Base-by-base conservation (phyloP, 2,888 invertebrate species). In the Aquatica leii region DNA sequence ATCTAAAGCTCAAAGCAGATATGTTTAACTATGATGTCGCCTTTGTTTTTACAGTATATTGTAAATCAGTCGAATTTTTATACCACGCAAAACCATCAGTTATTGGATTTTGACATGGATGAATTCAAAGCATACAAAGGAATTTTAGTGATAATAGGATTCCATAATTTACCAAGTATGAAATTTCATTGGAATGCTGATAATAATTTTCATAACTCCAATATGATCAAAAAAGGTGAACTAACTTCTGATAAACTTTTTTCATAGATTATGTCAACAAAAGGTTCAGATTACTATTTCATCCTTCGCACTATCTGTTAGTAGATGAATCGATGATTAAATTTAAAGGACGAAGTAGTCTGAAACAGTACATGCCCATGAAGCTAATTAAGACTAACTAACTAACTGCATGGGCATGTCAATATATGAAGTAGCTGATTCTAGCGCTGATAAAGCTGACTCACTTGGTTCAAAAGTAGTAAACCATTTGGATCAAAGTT, bases 381-480 rank as follows among this genome's bases (percentile, higher is more conserved):
- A n/a, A n/a, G n/a, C n/a, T n/a, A n/a, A n/a, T n/a, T n/a, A n/a
- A n/a, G n/a, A n/a, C n/a, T n/a, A n/a, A n/a, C n/a, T n/a, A n/a
- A n/a, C n/a, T n/a, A n/a, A 58, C 58, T 63, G 67, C 56, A 37
- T 68, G 24, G 64, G 57, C 41, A 64, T 69, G 63, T 62, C 62
- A 50, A 15, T 71, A 54, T 61, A 72, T 64, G 59, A 70, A 65
- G 66, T 72, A 46, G 69, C 62, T 51, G 62, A 50, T 46, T 35
- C 56, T 43, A 61, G 34, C 18, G 15, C 34, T 12, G 49, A 54
- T 56, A 48, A 63, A 66, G 61, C 55, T 35, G 58, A 41, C 48
- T 43, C 15, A 4, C 5, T 72, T 40, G 74, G 73, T 40, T 72
- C 71, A 62, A 60, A 69, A 66, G 71, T 74, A 9, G 2, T 48